A percentile compares a stretch with the other conserved stretches of the same genome.
These are phyloP conservation scores for Deroptyus accipitrinus DNA, from an alignment of 2,113 vertebrate species.

Conservation along the genomic window DNA sequence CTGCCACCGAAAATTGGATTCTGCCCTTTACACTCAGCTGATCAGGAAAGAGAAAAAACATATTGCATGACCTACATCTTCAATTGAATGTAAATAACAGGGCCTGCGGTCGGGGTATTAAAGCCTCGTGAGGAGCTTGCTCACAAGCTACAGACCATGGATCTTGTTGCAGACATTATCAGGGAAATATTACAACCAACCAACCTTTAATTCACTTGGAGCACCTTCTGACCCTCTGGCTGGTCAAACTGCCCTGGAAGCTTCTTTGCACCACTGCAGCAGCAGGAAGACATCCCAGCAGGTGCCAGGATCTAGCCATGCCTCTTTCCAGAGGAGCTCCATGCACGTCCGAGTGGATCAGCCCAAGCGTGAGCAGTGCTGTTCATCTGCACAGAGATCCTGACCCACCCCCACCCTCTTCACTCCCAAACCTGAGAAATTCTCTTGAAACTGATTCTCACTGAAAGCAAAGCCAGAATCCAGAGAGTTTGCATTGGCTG, in stretches of 20 bases:
- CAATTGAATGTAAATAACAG: conserved; percentile 50
- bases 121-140: background rate
- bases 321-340: background rate
- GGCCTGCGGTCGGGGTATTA: background rate
- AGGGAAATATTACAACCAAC: rapidly evolving
- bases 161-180: background rate
- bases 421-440: background rate
- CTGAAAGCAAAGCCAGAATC: background rate
- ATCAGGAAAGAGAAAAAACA: background rate
- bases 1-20: conserved; percentile 28
- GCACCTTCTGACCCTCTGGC: background rate
- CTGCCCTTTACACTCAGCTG: background rate
- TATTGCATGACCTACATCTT: conserved; percentile 41
- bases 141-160: background rate
- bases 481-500: background rate
- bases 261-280: background rate
- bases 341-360: rapidly evolving
- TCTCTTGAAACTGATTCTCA: background rate
- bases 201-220: background rate
- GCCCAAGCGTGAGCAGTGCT: background rate
- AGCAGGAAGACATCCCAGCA: background rate
- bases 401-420: background rate
- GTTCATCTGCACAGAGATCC: background rate
- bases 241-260: background rate
- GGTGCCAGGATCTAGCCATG: background rate